These are phyloP conservation scores for Eubasilissa splendida DNA, from an alignment of 2,888 invertebrate species.

Conservation along the genomic window DNA sequence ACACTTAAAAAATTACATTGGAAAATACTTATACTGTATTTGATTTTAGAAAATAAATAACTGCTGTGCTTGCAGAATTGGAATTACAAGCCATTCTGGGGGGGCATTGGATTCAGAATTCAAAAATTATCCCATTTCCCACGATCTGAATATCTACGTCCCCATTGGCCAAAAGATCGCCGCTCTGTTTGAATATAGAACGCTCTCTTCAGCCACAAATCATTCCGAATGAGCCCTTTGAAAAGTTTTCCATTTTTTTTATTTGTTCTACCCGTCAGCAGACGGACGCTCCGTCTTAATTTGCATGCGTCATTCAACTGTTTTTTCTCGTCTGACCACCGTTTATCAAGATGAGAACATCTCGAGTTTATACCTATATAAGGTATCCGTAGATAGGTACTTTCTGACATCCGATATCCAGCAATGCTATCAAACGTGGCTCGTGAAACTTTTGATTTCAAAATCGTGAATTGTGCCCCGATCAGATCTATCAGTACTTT, in stretches of 20 bases:
- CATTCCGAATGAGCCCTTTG: conserved; percentile 46
- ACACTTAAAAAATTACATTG: no score
- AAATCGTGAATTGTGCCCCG: no score
- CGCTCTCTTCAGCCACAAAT: conserved; percentile 46
- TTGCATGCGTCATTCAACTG: conserved; percentile 55
- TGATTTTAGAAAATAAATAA: no score
- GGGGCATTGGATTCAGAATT: neutral
- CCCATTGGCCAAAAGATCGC: conserved; percentile 38
- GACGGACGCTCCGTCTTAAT: conserved; percentile 53
- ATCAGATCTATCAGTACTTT: no score
- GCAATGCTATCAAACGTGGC: no score
- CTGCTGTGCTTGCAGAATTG: no score
- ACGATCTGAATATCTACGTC: conserved; percentile 40
- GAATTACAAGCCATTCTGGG: neutral
- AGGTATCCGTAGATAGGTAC: no score
- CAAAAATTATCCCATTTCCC: conserved; percentile 47
- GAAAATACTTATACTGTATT: no score
- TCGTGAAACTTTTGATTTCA: no score
- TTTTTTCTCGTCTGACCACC: conserved; percentile 48
- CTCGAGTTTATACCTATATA: no score
- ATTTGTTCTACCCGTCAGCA: conserved; percentile 44
- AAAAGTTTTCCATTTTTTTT: conserved; percentile 31
- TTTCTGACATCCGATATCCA: no score
- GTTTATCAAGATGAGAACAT: conserved; percentile 3
- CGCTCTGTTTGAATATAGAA: conserved; percentile 38